Evolutionary conservation across 1,140 invertebrate species (phyloP), one percentile per base, ranked within the genome.

Genomic region (Steinernema khuongi): DNA sequence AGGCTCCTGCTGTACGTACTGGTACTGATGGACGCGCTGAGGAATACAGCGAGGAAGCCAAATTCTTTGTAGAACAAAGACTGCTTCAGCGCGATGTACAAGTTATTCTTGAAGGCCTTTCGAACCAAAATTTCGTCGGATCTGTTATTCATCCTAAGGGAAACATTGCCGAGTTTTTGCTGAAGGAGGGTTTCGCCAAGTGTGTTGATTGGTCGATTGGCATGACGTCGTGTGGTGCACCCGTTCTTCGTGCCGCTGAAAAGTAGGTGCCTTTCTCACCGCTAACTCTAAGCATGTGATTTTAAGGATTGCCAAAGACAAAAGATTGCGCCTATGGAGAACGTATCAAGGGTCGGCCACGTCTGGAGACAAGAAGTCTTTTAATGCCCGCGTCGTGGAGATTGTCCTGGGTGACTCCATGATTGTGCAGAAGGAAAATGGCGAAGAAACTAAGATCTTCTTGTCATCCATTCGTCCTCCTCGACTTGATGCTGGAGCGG

Each of bases 381-480:
- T 79, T 71, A 43, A 29, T 28, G 83, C 74, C 14, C 82, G 76
- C 33, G 84, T 85, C n/a, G 87, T 94, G 22, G 97, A 99, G 88
- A 90, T 98, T 72, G 90, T 94, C 0, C 96, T 93, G 85, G 96
- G 92, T 1, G 97, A 99, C 89, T 91, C 93, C 0, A 85, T 99
- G 2, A 89, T 92, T 43, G 90, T 99, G 0, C 94, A 94, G 84
- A 87, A 91, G 18, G 86, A 89, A 43, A 92, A 92, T 83, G 92
- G 91, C 30, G 88, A 90, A 44, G 86, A 89, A 1, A 94, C 94
- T 84, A 99, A 98, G 88, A 90, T 98, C 19, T 98, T 97, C 86
- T 88, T 99, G 33, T 92, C 96, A 19, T 96, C 94, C 80, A 93
- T 99, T 80, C 89, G 94, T 81, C 93, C 95, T 68, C 96, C 96